phyloP scores from a whole-genome alignment of 2,113 vertebrate genomes.

The Myiozetetes cayanensis region DNA sequence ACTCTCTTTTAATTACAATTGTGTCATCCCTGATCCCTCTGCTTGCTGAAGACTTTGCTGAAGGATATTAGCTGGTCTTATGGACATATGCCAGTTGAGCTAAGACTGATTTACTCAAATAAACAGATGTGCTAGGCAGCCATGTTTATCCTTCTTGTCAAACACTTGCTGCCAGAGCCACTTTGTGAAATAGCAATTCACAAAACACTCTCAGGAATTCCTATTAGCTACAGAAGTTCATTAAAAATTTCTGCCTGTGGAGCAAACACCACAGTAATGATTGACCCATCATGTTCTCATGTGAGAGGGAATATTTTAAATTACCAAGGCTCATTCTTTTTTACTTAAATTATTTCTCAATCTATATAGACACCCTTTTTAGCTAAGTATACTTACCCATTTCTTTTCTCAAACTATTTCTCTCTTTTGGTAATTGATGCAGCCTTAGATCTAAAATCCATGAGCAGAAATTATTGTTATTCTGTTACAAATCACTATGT shows the following conservation, averaged over 20 bases:
- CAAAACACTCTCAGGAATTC: slow-evolving; percentile 59
- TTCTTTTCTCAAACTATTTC: not conserved
- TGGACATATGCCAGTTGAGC: slow-evolving; percentile 50
- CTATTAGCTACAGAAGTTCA: slow-evolving; percentile 58
- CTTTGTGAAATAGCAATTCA: slow-evolving; percentile 58
- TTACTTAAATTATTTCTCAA: slow-evolving; percentile 22
- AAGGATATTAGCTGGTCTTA: slow-evolving; percentile 28
- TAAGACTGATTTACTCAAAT: slow-evolving; percentile 45
- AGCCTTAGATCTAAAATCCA: not conserved
- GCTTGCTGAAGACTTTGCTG: slow-evolving; percentile 33
- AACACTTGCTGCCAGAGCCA: slow-evolving; percentile 43
- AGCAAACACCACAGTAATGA: slow-evolving; percentile 52
- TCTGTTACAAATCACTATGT: not conserved
- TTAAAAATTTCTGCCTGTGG: slow-evolving; percentile 59
- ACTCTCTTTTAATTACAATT: slow-evolving; percentile 7
- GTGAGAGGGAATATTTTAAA: slow-evolving; percentile 36
- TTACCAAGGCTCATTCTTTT: slow-evolving; percentile 1
- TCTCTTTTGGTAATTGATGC: not conserved
- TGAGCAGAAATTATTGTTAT: not conserved
- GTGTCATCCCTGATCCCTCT: slow-evolving; percentile 13
- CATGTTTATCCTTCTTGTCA: slow-evolving; percentile 66
- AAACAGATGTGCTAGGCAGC: slow-evolving; percentile 58
- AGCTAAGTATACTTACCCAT: not conserved
- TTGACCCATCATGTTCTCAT: slow-evolving; percentile 50
- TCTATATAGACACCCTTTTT: not conserved